Conservation (phyloP, 1,140 invertebrate species). For the Phocides pigmalion region DNA sequence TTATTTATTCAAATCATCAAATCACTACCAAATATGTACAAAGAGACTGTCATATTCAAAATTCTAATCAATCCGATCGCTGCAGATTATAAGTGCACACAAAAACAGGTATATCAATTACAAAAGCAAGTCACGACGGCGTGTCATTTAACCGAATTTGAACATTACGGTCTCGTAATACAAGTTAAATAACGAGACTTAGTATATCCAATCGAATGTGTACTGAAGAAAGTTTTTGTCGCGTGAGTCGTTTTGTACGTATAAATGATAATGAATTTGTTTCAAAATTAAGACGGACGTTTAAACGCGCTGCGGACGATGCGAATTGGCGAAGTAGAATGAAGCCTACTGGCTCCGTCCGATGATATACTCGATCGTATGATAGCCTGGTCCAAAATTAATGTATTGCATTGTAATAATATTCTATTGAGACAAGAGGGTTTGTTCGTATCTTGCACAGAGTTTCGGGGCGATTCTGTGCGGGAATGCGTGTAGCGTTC, state of each 20-base stretch:
- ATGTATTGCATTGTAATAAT: too few relatives aligned
- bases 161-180: not conserved
- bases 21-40: constrained; percentile 13
- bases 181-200: not conserved
- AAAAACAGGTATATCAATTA: constrained; percentile 6
- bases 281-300: constrained; percentile 32
- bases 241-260: constrained; percentile 25
- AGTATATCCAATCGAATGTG: not conserved
- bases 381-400: constrained; percentile 15
- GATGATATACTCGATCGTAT: not conserved
- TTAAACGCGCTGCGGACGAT: constrained; percentile 22
- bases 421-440: too few relatives aligned
- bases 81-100: constrained; percentile 11
- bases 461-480: too few relatives aligned
- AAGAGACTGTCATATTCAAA: constrained; percentile 20
- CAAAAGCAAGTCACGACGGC: not conserved
- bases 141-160: constrained; percentile 3
- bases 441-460: too few relatives aligned
- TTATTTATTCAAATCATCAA: constrained; percentile 3
- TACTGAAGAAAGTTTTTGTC: constrained; percentile 14
- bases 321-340: constrained; percentile 36
- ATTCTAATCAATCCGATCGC: constrained; percentile 17
- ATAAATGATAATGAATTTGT: constrained; percentile 35
- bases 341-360: constrained; percentile 40
- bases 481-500: too few relatives aligned